phyloP scores from a whole-genome alignment of 2,113 vertebrate genomes.

The Ptilorrhoa leucosticta region DNA sequence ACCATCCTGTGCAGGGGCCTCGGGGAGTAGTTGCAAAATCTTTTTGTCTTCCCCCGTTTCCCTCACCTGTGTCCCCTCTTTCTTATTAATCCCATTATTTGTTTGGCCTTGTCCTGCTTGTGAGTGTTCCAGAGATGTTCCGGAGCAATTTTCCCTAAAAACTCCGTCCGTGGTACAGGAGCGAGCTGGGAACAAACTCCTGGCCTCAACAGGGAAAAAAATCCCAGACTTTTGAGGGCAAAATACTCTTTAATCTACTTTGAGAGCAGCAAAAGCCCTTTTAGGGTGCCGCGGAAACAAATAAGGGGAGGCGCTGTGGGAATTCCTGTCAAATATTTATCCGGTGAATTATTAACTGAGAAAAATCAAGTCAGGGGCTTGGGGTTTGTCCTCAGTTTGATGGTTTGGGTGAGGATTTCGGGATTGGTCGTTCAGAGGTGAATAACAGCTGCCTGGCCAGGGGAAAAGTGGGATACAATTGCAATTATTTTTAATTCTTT shows the following conservation, averaged over 20 bases:
- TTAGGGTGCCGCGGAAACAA: neutral
- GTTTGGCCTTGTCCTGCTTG: neutral
- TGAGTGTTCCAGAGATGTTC: neutral
- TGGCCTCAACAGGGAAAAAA: neutral
- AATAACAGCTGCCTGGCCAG: neutral
- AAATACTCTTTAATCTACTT: neutral
- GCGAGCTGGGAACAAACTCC: neutral
- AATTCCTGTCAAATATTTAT: neutral
- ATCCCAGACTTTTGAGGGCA: neutral
- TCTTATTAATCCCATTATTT: neutral
- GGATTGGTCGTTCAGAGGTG: fast-evolving
- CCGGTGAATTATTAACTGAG: constrained; percentile 19
- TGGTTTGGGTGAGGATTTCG: neutral
- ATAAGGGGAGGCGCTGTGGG: neutral
- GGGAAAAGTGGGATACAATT: neutral
- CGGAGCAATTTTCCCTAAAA: neutral
- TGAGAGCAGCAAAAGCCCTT: neutral
- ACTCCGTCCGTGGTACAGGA: neutral
- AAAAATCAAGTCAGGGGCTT: neutral
- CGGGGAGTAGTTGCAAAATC: fast-evolving
- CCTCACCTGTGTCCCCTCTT: neutral
- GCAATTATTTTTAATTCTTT: neutral
- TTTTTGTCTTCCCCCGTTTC: neutral
- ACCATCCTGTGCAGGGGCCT: neutral
- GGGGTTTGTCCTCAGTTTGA: neutral